phyloP scores from a whole-genome alignment of 2,797 vertebrate genomes.

The Lophius americanus region DNA sequence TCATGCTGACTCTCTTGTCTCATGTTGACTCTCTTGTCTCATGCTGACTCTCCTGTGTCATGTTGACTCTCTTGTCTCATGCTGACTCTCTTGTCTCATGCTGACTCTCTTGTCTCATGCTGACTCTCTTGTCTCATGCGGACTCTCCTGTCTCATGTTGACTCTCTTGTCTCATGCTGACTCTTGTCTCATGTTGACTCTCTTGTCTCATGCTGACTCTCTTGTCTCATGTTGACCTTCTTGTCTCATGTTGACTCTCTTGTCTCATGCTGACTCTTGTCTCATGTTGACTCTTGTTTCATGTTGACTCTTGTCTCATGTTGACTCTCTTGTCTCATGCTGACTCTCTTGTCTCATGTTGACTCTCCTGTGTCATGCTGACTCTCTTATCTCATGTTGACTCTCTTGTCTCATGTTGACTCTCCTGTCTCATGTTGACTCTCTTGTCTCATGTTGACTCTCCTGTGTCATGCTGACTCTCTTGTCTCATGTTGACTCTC shows the following conservation, averaged over 20 bases:
- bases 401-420: neutral
- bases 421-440: neutral
- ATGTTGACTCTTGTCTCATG: neutral
- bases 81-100: neutral
- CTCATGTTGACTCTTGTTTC: neutral
- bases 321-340: neutral
- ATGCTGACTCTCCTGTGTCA: accelerated
- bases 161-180: neutral
- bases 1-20: too few species aligned
- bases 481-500: neutral
- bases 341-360: neutral
- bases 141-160: neutral
- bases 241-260: neutral
- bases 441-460: neutral
- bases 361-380: accelerated
- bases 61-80: neutral
- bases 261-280: neutral
- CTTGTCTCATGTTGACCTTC: neutral
- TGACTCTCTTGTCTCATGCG: neutral
- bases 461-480: neutral
- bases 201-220: neutral
- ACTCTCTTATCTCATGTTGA: neutral
- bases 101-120: neutral
- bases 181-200: neutral
- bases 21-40: neutral